These are phyloP conservation scores for Tragelaphus buxtoni DNA, from an alignment of 2,113 vertebrate species.

Conservation along the genomic window DNA sequence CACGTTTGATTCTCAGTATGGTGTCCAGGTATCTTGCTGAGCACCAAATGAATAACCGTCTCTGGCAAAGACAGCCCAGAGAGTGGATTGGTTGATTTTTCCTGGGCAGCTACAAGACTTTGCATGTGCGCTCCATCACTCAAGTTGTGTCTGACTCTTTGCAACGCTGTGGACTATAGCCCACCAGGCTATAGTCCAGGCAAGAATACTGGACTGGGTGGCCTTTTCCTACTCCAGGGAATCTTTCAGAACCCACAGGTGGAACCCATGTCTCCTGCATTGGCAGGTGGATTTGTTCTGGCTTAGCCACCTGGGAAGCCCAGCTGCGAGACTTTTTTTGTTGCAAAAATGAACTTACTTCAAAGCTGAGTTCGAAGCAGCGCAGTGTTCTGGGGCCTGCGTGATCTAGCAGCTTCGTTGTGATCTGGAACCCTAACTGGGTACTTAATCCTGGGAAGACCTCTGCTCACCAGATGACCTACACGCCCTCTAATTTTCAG, in stretches of 20 bases:
- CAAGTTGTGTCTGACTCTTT: neutral
- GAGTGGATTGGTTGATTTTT: neutral
- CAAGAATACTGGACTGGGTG: neutral
- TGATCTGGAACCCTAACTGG: neutral
- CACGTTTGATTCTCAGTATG: neutral
- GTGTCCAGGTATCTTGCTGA: neutral
- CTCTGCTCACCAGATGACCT: neutral
- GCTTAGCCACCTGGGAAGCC: neutral
- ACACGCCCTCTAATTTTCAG: neutral
- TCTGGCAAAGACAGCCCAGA: neutral
- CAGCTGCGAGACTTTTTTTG: neutral
- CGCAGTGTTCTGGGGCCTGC: neutral
- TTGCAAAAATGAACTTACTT: neutral
- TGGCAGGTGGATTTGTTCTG: neutral
- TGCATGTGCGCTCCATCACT: neutral
- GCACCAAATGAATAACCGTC: neutral
- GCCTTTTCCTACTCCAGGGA: neutral
- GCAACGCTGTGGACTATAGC: neutral
- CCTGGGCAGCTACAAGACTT: neutral
- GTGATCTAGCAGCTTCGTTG: rapidly evolving
- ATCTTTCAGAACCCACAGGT: neutral
- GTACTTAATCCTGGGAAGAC: neutral
- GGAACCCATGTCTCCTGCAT: neutral
- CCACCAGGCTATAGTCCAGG: neutral
- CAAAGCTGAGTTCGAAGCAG: neutral